A percentile compares a stretch with the other conserved stretches of the same genome.
Conservation (phyloP, 1,140 invertebrate genomes). For the Heliconius hewitsoni region DNA sequence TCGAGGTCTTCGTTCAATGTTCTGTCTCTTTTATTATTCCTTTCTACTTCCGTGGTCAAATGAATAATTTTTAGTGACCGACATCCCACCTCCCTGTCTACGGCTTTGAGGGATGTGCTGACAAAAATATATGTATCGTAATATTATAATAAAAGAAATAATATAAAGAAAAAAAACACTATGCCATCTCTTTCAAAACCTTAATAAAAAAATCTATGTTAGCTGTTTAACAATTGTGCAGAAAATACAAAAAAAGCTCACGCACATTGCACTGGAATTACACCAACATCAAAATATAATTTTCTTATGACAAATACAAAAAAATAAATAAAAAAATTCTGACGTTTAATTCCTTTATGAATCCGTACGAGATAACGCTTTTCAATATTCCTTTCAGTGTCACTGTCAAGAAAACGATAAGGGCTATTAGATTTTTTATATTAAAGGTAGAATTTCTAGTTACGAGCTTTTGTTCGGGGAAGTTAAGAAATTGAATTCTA, state of each 20-base stretch:
- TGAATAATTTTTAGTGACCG: no score
- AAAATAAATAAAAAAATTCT: background rate
- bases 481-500: background rate
- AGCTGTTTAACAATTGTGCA: no score
- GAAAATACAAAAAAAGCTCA: background rate
- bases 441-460: background rate
- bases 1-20: no score
- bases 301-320: background rate
- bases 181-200: no score
- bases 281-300: background rate
- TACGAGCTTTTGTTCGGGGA: background rate
- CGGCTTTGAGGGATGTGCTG: no score
- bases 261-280: background rate
- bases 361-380: conserved; percentile 3
- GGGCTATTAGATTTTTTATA: conserved; percentile 8
- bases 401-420: conserved; percentile 14
- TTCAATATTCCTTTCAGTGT: conserved; percentile 6
- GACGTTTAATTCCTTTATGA: conserved; percentile 9
- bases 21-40: no score
- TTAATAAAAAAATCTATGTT: background rate
- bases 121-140: no score
- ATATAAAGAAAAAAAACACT: background rate
- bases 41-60: no score
- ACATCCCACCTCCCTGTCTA: no score
- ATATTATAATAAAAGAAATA: no score